Conservation (phyloP, 2,797 vertebrate species). For the Nyctalus aviator region DNA sequence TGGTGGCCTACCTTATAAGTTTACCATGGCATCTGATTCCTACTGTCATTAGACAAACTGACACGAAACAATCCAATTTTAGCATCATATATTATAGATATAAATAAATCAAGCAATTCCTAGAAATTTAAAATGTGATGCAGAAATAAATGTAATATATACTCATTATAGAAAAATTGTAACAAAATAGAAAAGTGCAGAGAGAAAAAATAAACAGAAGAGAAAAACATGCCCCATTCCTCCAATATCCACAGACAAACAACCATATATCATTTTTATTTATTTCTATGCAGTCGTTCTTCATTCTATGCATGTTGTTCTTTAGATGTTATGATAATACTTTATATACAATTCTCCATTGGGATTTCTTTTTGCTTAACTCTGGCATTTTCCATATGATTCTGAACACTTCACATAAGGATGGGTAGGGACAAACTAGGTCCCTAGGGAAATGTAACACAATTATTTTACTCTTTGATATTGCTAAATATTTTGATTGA, state of each 20-base stretch:
- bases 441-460: neutral
- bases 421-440: constrained; percentile 45
- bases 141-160: constrained; percentile 3
- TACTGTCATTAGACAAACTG: neutral
- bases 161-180: constrained; percentile 10
- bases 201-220: neutral
- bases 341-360: neutral
- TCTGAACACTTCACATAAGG: constrained; percentile 42
- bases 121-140: constrained; percentile 55
- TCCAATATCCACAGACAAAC: neutral
- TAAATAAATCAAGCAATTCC: neutral
- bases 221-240: neutral
- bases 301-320: neutral
- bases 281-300: constrained; percentile 8
- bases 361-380: constrained; percentile 19
- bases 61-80: constrained; percentile 4
- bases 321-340: constrained; percentile 34
- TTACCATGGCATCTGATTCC: neutral
- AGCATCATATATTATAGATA: neutral
- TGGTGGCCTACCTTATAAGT: neutral
- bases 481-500: constrained; percentile 1
- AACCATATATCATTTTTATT: constrained; percentile 24
- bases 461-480: constrained; percentile 45
- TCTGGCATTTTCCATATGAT: constrained; percentile 34
- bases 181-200: neutral